Percentiles rank a stretch among this genome's conserved stretches.
Evolutionary conservation across 1,140 invertebrate genomes (phyloP).

Genomic region (Stenopsyche tienmushanensis): DNA sequence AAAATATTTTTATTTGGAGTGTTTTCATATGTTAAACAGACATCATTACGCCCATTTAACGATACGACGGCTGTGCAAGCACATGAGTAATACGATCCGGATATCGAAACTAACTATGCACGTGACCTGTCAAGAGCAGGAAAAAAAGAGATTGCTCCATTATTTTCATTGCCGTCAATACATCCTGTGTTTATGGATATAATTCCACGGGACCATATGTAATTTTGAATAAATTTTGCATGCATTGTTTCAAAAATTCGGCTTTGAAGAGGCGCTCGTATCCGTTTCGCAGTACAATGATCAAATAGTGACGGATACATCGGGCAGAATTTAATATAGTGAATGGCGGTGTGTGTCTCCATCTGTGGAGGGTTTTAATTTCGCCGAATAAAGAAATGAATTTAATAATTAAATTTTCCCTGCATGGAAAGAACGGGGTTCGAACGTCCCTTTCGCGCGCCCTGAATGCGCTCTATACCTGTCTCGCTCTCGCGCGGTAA

Average conservation of each 20-base stretch:
- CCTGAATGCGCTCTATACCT: neutral
- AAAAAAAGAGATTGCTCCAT: constrained; percentile 24
- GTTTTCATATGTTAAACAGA: too few species aligned
- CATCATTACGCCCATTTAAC: too few species aligned
- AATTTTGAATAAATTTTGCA: neutral
- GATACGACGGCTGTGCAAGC: too few species aligned
- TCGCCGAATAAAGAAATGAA: constrained; percentile 38
- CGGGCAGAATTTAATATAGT: too few species aligned
- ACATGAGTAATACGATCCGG: too few species aligned
- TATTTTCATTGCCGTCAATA: too few species aligned
- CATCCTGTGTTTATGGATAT: too few species aligned
- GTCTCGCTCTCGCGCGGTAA: constrained; percentile 12
- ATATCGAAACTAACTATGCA: too few species aligned
- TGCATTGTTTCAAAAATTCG: neutral
- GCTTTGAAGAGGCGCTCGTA: neutral
- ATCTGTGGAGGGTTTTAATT: constrained; percentile 33
- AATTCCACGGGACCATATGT: neutral
- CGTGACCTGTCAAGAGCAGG: constrained; percentile 40
- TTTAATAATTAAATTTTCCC: constrained; percentile 41
- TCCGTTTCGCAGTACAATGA: constrained; percentile 18
- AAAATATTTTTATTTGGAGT: too few species aligned
- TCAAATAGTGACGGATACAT: too few species aligned
- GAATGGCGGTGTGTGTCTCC: constrained; percentile 1
- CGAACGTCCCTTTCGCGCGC: constrained; percentile 18
- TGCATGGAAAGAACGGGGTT: constrained; percentile 35